These are phyloP conservation scores for Stercorarius parasiticus DNA, from an alignment of 2,113 vertebrate species.

Conservation along the genomic window DNA sequence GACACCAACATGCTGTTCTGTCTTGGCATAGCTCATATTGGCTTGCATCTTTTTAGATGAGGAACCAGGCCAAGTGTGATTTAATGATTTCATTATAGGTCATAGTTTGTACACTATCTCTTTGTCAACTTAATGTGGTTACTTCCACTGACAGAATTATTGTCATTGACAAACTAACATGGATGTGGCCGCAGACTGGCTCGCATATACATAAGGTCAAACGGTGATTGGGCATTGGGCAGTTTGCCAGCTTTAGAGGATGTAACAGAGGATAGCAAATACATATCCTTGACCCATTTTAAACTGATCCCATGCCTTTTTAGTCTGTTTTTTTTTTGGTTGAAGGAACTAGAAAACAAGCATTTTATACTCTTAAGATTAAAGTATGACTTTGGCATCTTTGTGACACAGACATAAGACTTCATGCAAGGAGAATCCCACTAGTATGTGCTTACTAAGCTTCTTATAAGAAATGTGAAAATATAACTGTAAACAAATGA, in stretches of 20 bases:
- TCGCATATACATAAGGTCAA: not conserved
- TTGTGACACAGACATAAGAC: not conserved
- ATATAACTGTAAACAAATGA: not conserved
- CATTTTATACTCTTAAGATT: not conserved
- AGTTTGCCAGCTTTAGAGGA: not conserved
- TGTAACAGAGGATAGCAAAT: not conserved
- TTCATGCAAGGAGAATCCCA: not conserved
- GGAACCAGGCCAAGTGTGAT: not conserved
- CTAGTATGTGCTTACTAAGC: not conserved
- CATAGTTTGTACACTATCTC: not conserved
- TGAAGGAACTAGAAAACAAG: not conserved
- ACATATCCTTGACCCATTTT: not conserved
- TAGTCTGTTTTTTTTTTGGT: not conserved
- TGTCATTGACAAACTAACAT: not conserved
- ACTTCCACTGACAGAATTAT: not conserved
- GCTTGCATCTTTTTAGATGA: not conserved
- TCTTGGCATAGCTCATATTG: not conserved
- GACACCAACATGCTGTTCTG: fast-evolving
- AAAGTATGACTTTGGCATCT: not conserved
- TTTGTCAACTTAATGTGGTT: not conserved
- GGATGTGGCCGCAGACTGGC: not conserved
- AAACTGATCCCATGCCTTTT: not conserved
- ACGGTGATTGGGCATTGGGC: not conserved
- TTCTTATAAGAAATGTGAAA: not conserved
- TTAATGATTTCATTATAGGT: not conserved